Percentiles rank a stretch among this genome's conserved stretches.
These are phyloP conservation scores for Labeo calbasu DNA, from an alignment of 2,797 vertebrate species.

Conservation along the genomic window DNA sequence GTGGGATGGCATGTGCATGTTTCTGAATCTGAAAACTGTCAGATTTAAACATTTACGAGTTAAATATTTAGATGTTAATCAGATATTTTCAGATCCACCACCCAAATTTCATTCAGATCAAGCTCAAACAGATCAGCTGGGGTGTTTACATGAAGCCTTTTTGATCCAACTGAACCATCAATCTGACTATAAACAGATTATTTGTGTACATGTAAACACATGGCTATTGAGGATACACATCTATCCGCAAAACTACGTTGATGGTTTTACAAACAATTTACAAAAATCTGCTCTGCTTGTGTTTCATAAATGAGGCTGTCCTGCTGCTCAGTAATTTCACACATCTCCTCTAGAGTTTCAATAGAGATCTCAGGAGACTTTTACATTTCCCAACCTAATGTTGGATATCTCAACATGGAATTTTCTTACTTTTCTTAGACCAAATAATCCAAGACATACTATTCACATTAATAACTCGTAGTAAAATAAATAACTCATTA, in stretches of 20 bases:
- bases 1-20: neutral
- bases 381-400: neutral
- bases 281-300: neutral
- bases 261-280: neutral
- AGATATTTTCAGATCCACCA: neutral
- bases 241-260: neutral
- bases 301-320: neutral
- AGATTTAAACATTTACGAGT: neutral
- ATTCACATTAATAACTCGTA: neutral
- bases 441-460: neutral
- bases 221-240: neutral
- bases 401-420: neutral
- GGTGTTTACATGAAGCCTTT: neutral
- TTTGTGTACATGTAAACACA: neutral
- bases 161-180: neutral
- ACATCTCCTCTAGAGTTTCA: neutral
- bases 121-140: neutral
- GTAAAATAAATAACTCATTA: neutral
- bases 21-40: neutral
- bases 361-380: neutral
- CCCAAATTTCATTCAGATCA: neutral
- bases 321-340: neutral
- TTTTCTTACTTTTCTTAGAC: neutral
- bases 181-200: neutral
- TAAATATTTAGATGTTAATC: neutral